phyloP scores from a whole-genome alignment of 2,113 vertebrate genomes.

The Ellobius talpinus region DNA sequence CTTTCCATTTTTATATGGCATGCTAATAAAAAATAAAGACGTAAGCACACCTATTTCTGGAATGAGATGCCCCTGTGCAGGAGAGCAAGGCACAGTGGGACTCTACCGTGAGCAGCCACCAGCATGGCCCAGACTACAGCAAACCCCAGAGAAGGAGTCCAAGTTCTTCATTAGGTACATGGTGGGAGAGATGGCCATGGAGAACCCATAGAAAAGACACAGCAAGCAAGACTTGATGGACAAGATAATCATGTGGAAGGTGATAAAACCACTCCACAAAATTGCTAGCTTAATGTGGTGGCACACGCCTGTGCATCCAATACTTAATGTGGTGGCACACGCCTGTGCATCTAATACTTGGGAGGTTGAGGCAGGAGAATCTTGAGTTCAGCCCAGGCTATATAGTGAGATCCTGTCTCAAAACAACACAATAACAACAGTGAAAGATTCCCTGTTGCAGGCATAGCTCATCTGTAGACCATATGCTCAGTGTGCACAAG shows the following conservation, averaged over 20 bases:
- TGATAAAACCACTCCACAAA: constrained; percentile 17
- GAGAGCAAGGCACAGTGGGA: background rate
- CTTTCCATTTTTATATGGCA: background rate
- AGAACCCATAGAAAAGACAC: background rate
- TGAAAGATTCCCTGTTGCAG: background rate
- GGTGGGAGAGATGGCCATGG: background rate
- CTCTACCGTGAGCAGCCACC: background rate
- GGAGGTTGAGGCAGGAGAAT: background rate
- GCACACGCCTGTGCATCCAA: background rate
- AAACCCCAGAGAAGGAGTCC: background rate
- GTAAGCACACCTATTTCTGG: background rate
- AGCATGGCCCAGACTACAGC: background rate
- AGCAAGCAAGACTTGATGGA: background rate
- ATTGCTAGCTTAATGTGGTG: background rate
- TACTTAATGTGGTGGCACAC: background rate
- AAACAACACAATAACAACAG: background rate
- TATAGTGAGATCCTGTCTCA: background rate
- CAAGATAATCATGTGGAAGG: background rate
- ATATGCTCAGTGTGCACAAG: background rate
- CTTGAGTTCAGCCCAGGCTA: background rate
- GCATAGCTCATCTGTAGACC: background rate
- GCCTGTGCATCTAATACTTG: background rate
- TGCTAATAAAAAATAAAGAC: background rate
- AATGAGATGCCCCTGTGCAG: background rate
- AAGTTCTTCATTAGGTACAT: background rate